A percentile compares a stretch with the other conserved stretches of the same genome.
These are phyloP conservation scores for Genyomyrus donnyi DNA, from an alignment of 2,113 vertebrate genomes.

Conservation along the genomic window DNA sequence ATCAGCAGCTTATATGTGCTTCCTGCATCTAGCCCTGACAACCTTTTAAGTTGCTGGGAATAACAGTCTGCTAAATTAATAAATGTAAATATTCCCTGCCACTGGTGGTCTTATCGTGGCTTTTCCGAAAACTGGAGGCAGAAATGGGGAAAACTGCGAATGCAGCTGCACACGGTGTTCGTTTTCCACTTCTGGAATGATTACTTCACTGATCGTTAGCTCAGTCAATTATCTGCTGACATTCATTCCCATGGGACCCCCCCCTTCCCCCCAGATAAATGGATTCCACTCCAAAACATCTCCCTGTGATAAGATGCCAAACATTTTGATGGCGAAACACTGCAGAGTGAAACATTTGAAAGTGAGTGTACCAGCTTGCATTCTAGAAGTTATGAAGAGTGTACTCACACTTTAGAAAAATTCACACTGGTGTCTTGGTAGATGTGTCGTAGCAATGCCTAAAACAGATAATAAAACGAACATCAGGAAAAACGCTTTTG, in stretches of 20 bases:
- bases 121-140: neutral
- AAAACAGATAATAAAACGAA: neutral
- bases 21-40: neutral
- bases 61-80: conserved; percentile 14
- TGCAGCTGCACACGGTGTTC: neutral
- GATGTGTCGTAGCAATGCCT: neutral
- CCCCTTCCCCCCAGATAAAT: neutral
- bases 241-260: neutral
- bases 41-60: neutral
- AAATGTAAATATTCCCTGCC: conserved; percentile 4
- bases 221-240: conserved; percentile 4
- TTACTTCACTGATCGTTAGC: neutral
- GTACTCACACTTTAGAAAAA: neutral
- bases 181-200: neutral
- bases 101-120: neutral
- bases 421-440: neutral
- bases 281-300: conserved; percentile 3
- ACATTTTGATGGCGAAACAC: conserved; percentile 2
- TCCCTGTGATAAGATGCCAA: neutral
- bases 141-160: neutral
- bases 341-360: neutral
- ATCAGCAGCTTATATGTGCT: neutral
- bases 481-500: neutral
- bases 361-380: neutral
- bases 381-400: neutral